phyloP scores from a whole-genome alignment of 2,888 invertebrate genomes.

The Autographa pulchrina region DNA sequence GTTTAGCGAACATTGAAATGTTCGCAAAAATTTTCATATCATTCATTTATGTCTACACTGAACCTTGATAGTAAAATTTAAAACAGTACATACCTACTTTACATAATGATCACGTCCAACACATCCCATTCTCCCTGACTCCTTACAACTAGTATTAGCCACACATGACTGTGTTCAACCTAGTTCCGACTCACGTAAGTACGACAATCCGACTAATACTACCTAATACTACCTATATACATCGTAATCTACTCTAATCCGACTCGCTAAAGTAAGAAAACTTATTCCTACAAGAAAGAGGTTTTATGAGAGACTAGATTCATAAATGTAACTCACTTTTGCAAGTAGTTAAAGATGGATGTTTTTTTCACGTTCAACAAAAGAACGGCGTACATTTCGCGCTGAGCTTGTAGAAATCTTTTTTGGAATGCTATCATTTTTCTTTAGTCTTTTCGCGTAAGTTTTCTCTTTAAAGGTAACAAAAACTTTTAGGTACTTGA shows the following conservation, averaged over 20 bases:
- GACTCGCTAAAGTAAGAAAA: not conserved
- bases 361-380: not conserved
- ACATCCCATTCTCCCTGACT: not conserved
- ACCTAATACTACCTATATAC: conserved; percentile 11
- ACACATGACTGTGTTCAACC: not conserved
- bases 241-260: conserved; percentile 20
- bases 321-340: not conserved
- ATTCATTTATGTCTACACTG: too few species aligned
- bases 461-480: not conserved
- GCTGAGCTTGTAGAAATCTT: not conserved
- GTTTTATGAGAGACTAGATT: not conserved
- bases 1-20: too few species aligned
- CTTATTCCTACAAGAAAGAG: conserved; percentile 7
- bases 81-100: too few species aligned
- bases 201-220: not conserved
- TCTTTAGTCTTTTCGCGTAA: not conserved
- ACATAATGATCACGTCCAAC: not conserved
- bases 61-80: too few species aligned
- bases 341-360: not conserved
- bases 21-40: too few species aligned
- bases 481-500: not conserved
- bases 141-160: not conserved
- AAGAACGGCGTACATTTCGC: not conserved
- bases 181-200: not conserved
- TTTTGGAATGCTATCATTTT: not conserved